Evolutionary conservation across 2,113 vertebrate species (phyloP).

Genomic region (Cathartes aura): DNA sequence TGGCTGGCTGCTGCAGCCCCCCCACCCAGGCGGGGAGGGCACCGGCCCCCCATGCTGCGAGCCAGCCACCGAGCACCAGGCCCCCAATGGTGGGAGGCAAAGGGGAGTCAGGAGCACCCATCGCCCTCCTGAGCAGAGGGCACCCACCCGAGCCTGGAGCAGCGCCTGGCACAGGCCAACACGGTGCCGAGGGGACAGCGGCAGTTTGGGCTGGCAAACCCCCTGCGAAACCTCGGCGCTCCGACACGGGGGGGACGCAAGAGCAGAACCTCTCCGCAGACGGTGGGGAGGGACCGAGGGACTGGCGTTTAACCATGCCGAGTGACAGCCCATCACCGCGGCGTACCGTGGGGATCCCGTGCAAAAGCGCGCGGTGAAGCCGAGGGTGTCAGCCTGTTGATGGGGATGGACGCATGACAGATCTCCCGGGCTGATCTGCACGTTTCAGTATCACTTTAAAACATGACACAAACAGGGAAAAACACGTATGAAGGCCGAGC

Average conservation of each 20-base stretch:
- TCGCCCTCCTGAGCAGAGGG: too few relatives aligned
- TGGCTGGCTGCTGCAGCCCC: not conserved
- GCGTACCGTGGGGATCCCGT: too few relatives aligned
- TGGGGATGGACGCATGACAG: too few relatives aligned
- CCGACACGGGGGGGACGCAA: too few relatives aligned
- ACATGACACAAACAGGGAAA: not conserved
- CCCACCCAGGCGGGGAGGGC: not conserved
- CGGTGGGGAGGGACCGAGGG: not conserved
- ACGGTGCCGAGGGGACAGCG: not conserved
- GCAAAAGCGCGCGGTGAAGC: not conserved
- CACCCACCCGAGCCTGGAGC: not conserved
- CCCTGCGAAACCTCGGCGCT: not conserved
- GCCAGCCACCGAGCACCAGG: too few relatives aligned
- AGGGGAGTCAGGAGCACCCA: not conserved
- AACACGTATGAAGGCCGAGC: not conserved
- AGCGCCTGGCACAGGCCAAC: not conserved
- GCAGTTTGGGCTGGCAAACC: not conserved
- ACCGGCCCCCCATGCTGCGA: too few relatives aligned
- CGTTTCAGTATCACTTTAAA: not conserved
- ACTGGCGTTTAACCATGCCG: accelerated
- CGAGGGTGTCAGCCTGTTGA: too few relatives aligned
- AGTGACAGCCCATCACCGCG: not conserved
- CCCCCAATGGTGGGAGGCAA: not conserved
- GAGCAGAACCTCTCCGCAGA: not conserved
- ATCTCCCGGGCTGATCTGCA: too few relatives aligned